phyloP scores from a whole-genome alignment of 30 jellyfish, hydroid and myxozoan species.

The Mastigias papua region DNA sequence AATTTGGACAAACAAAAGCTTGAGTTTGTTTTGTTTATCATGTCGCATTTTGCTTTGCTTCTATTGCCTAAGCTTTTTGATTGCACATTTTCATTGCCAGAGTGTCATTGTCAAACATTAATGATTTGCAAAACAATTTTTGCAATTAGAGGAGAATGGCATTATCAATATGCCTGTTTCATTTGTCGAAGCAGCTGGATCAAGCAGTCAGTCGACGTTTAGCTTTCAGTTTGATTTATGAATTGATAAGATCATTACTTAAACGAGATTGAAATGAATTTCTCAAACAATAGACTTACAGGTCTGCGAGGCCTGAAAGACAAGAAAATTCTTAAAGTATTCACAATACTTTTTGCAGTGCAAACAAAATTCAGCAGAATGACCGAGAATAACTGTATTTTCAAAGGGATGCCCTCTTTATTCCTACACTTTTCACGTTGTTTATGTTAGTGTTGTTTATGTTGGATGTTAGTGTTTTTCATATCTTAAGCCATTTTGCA shows the following conservation, averaged over 20 bases:
- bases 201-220: not conserved
- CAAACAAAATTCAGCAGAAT: too few relatives aligned
- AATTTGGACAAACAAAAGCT: not conserved
- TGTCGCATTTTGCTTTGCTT: not conserved
- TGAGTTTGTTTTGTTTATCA: not conserved
- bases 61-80: not conserved
- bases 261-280: not conserved
- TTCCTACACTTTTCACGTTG: too few relatives aligned
- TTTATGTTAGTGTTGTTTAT: too few relatives aligned
- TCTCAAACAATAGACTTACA: not conserved
- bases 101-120: not conserved
- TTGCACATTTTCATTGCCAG: not conserved
- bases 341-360: too few relatives aligned
- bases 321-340: too few relatives aligned
- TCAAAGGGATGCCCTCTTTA: too few relatives aligned
- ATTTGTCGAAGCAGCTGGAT: not conserved
- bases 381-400: too few relatives aligned
- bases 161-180: not conserved
- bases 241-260: not conserved
- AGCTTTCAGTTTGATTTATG: not conserved
- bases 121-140: not conserved
- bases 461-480: too few relatives aligned
- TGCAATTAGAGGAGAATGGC: not conserved
- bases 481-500: too few relatives aligned
- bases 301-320: too few relatives aligned